Conservation (phyloP, 2,797 vertebrate species). For the Gouania willdenowi region DNA sequence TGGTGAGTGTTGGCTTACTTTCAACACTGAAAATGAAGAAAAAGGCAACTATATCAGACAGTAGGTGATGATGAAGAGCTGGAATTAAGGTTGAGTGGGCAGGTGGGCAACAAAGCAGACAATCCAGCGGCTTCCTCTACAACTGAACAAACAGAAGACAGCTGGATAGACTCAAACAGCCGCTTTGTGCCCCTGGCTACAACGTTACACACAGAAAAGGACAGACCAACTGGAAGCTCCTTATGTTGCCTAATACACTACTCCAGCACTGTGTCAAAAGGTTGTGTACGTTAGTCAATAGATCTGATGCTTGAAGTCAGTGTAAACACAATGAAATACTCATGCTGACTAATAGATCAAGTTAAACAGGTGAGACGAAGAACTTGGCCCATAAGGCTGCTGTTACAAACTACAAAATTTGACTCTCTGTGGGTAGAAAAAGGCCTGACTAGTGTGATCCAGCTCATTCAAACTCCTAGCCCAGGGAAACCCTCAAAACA, state of each 20-base stretch:
- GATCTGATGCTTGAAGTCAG: neutral
- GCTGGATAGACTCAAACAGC: conserved; percentile 53
- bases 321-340: conserved; percentile 39
- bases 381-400: conserved; percentile 17
- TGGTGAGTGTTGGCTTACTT: conserved; percentile 39
- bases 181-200: neutral
- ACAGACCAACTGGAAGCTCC: neutral
- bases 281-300: neutral
- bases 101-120: conserved; percentile 29
- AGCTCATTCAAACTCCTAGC: neutral
- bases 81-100: neutral
- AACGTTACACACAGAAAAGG: neutral
- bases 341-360: conserved; percentile 66
- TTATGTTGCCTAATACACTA: neutral
- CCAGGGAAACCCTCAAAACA: neutral
- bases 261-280: neutral
- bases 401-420: neutral
- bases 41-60: neutral
- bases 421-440: neutral
- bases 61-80: neutral
- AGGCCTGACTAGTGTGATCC: neutral
- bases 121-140: conserved; percentile 28
- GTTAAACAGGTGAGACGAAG: conserved; percentile 73
- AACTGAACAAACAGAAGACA: conserved; percentile 70
- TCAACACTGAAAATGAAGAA: conserved; percentile 14